These are phyloP conservation scores for Andricus quercusramuli DNA, from an alignment of 2,888 invertebrate genomes.

Conservation along the genomic window DNA sequence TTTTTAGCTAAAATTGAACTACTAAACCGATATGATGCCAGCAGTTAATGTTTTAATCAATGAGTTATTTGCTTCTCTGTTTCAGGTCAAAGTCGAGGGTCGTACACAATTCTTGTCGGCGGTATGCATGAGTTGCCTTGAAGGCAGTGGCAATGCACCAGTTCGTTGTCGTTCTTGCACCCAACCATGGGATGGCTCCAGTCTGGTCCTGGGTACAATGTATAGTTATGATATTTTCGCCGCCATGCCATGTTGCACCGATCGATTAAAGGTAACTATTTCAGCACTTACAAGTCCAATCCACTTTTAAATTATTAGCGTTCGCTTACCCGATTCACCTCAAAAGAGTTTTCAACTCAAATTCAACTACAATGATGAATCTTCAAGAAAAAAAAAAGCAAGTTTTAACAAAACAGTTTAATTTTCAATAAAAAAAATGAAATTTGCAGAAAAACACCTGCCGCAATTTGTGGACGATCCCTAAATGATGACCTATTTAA, in stretches of 20 bases:
- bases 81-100: slow-evolving; percentile 94
- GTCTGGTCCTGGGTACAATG: slow-evolving; percentile 97
- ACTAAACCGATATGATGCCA: no score
- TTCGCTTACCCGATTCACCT: no score
- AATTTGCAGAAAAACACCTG: no score
- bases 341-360: neutral
- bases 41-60: neutral
- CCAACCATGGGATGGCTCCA: slow-evolving; percentile 94
- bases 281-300: neutral
- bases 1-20: no score
- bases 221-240: slow-evolving; percentile 99
- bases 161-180: slow-evolving; percentile 92
- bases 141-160: slow-evolving; percentile 87
- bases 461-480: no score
- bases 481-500: neutral
- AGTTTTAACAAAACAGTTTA: no score
- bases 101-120: slow-evolving; percentile 94
- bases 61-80: slow-evolving; percentile 55
- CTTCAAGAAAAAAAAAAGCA: no score
- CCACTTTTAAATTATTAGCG: no score
- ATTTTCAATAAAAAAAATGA: no score
- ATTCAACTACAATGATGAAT: neutral
- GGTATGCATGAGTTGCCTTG: slow-evolving; percentile 96
- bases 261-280: slow-evolving; percentile 88
- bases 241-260: slow-evolving; percentile 96